Evolutionary conservation across 2,797 vertebrate genomes (phyloP).

Genomic region (Hozukius guyotensis): DNA sequence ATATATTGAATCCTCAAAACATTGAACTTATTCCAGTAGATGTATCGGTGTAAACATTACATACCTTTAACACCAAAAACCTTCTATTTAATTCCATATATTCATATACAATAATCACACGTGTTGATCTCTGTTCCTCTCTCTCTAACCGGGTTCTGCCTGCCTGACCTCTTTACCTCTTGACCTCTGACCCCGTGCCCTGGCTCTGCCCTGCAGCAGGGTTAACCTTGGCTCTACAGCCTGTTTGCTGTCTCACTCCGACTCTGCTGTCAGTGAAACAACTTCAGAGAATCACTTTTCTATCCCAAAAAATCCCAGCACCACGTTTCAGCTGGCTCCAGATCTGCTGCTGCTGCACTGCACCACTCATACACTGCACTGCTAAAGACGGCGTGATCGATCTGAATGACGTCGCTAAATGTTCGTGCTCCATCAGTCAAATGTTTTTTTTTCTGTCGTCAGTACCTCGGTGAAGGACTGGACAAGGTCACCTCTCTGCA

Average conservation of each 20-base stretch:
- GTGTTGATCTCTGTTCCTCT: background rate
- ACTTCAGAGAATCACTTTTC: background rate
- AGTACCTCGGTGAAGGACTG: conserved; percentile 30
- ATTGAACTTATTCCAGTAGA: background rate
- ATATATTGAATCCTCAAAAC: background rate
- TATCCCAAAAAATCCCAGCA: background rate
- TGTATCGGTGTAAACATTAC: background rate
- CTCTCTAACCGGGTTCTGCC: background rate
- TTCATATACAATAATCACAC: background rate
- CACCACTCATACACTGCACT: background rate
- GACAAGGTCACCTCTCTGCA: conserved; percentile 17
- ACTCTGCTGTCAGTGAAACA: background rate
- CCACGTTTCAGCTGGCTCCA: background rate
- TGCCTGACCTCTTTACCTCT: conserved; percentile 7
- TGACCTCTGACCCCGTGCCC: conserved; percentile 31
- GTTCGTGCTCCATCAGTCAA: conserved; percentile 26
- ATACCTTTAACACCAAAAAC: too few species aligned
- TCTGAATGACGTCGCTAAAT: conserved; percentile 3
- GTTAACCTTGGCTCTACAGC: conserved; percentile 35
- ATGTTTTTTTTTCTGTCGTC: conserved; percentile 10
- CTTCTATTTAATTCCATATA: background rate
- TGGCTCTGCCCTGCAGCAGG: conserved; percentile 15
- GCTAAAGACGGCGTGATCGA: conserved; percentile 7
- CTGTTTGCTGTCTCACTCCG: background rate
- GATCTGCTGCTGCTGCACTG: conserved; percentile 18